A percentile compares a stretch with the other conserved stretches of the same genome.
Conservation (phyloP, 2,797 vertebrate species). For the Halcyon chelicuti region DNA sequence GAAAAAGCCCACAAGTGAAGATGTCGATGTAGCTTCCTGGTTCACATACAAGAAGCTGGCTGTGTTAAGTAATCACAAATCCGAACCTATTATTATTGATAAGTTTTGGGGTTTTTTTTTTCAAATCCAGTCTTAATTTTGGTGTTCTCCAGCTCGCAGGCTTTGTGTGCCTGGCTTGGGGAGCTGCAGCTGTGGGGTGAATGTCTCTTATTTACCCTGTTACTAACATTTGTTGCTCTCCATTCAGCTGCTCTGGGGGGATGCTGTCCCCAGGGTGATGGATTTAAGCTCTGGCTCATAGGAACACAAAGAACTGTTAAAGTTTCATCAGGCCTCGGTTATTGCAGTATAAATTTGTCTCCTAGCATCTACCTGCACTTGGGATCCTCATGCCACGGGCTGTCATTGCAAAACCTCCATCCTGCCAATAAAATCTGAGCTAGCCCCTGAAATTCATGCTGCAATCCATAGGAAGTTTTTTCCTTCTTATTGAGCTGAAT, state of each 20-base stretch:
- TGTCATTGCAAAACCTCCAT: not conserved
- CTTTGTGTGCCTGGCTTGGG: accelerated
- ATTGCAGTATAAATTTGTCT: not conserved
- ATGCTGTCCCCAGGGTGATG: not conserved
- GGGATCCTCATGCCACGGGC: not conserved
- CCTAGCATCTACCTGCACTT: not conserved
- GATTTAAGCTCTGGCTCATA: not conserved
- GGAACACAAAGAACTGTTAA: not conserved
- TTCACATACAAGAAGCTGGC: not conserved
- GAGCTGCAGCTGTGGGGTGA: not conserved
- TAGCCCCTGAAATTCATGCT: not conserved
- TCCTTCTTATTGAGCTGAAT: not conserved
- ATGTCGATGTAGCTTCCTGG: not conserved
- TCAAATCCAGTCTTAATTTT: not conserved
- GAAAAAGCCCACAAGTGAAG: not conserved
- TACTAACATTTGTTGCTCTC: not conserved
- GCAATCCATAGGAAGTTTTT: not conserved
- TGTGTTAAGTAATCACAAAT: not conserved
- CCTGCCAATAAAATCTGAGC: not conserved
- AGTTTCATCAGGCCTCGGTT: not conserved
- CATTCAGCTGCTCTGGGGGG: accelerated
- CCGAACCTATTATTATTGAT: not conserved
- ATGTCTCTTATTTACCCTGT: not conserved
- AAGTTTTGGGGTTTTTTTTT: not conserved
- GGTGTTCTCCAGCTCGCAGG: not conserved